These are phyloP conservation scores for Drosophila nigritarsus DNA, from an alignment of 2,888 invertebrate species.

Conservation along the genomic window DNA sequence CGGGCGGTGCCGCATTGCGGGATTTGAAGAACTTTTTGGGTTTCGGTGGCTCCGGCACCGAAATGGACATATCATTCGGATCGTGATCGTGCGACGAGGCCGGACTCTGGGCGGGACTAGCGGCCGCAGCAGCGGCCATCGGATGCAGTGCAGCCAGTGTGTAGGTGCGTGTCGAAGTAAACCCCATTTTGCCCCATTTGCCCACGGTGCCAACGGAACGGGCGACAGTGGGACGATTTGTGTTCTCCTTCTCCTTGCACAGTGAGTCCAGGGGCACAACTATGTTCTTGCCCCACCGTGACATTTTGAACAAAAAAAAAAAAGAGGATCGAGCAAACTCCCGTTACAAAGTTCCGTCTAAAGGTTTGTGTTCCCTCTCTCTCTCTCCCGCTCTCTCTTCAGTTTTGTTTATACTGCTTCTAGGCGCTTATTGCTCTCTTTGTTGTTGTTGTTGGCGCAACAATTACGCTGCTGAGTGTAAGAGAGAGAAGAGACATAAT, in stretches of 20 bases:
- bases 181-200: conserved; percentile 97
- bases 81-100: conserved; percentile 81
- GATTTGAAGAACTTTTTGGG: conserved; percentile 97
- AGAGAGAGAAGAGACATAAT: conserved; percentile 14
- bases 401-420: conserved; percentile 41
- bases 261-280: conserved; percentile 88
- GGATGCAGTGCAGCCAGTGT: conserved; percentile 81
- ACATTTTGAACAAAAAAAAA: conserved; percentile 84
- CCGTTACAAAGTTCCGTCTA: conserved; percentile 13
- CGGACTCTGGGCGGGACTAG: conserved; percentile 69
- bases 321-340: not conserved
- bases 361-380: conserved; percentile 16
- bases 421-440: conserved; percentile 22
- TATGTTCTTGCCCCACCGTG: conserved; percentile 89
- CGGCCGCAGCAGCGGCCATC: conserved; percentile 73
- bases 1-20: conserved; percentile 88
- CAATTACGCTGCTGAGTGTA: conserved; percentile 41
- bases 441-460: conserved; percentile 34
- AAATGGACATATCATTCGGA: conserved; percentile 76
- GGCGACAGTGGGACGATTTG: conserved; percentile 94
- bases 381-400: not conserved
- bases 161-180: conserved; percentile 92
- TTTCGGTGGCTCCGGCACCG: conserved; percentile 87
- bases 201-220: conserved; percentile 96
- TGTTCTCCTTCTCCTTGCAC: conserved; percentile 90